Base-by-base conservation (phyloP, 2,113 vertebrate genomes). In the Paedocypris sp. region DNA sequence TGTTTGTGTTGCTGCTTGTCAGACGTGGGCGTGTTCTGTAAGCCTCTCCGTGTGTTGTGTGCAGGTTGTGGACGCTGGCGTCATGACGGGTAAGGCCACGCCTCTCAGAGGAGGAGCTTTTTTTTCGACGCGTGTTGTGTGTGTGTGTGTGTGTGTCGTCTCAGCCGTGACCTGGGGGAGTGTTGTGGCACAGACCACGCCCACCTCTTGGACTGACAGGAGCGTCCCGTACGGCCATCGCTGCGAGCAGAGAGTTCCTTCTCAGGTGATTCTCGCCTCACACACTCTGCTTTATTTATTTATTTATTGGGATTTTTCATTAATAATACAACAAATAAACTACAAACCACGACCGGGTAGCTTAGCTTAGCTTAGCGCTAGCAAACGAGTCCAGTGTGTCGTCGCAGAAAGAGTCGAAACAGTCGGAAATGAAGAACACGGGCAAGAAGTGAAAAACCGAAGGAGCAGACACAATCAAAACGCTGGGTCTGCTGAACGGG, bases 131-230 rank as follows among this genome's bases (percentile, higher is more conserved):
- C 45, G n/a, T 28, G 11, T 60, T 54, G 43, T 50, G 29, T 71
- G 56, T 43, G 60, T 60, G 51, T 43, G 39, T 71, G 23, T 13
- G 76, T 67, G 29, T 71, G 13, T 81, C 72, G 47, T 28, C 72
- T 72, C 63, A 84, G 83, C 81, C 62, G 61, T 85, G 29, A 84
- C 77, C 43, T 97, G 95, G 93, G 82, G 89, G 33, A 90, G 79
- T 65, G 87, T 90, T 31, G 88, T 86, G 66, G 91, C 89, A 66
- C 91, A 92, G 70, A 88, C 84, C 62, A 85, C 85, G 48, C 88
- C 87, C 60, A 94, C 92, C 69, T 81, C 86, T 33, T 97, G 93
- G 91, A 74, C 80, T 45, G 94, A 97, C 69, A 89, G 90, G 75
- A 80, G 73, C 36, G 80, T 83, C 1, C 69, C 76, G 0, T 91